Base-by-base conservation (phyloP, 2,888 invertebrate species). In the Hipparchia semele region DNA sequence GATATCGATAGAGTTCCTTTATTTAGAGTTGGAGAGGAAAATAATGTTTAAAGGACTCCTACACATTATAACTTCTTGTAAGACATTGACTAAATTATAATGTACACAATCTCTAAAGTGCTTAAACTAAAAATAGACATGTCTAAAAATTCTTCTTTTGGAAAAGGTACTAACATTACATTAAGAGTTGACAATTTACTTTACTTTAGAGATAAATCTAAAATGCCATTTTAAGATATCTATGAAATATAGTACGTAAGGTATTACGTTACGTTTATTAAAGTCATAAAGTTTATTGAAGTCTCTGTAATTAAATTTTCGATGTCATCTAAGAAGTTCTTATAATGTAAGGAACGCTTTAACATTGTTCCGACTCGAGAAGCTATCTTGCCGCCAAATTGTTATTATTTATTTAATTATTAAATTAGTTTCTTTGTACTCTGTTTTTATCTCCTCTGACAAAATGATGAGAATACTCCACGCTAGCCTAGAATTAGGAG, bases 301-400 rank as follows among this genome's bases (percentile, higher is more conserved):
- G 49, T 49, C 49, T 49, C 6, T 8, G 49, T 49, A 49, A 7
- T 56, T 39, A 45, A 7, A 45, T 49, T 8, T 9, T 5, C 2
- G 56, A 56, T 56, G 56, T 13, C 23, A 13, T 49, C 8, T 65
- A 7, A 23, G 23, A 23, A 65, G 33, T 65, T 65, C 33, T 53
- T 51, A 65, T 65, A 33, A 39, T 53, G 12, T 65, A 33, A 6
- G 23, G 33, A 33, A 9, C 4, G 10, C 51, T 74, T 74, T 69
- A 74, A 73, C 75, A 76, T 78, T 66, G 78, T 77, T 80, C 81
- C 79, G 80, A 84, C 86, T 89, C 85, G 82, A 84, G 91, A 92
- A 89, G 91, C 91, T 92, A 91, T 91, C 90, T 91, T 91, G 90
- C 90, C 91, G 88, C 91, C 91, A 91, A 92, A 92, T 90, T 90